Conservation (phyloP, 2,797 vertebrate genomes). For the Leptodactylus fallax region DNA sequence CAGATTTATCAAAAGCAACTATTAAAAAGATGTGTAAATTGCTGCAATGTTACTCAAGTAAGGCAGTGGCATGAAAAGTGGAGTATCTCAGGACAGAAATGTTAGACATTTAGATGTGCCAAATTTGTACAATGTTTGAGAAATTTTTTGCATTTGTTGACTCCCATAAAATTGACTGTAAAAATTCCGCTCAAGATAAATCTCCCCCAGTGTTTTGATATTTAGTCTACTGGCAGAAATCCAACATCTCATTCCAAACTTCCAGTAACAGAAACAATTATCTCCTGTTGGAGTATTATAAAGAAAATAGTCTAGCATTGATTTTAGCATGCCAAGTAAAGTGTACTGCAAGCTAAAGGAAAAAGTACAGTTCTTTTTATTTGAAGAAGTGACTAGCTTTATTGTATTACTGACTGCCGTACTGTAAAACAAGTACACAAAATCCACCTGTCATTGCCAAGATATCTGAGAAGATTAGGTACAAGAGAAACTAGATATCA, state of each 20-base stretch:
- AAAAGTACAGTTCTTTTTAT: background rate
- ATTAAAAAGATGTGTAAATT: no score
- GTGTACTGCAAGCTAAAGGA: background rate
- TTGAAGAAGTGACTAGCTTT: background rate
- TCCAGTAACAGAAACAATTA: no score
- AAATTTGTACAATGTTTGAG: no score
- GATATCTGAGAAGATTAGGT: background rate
- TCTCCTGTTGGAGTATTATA: background rate
- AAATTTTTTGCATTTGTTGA: no score
- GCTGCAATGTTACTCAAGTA: no score
- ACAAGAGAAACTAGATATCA: background rate
- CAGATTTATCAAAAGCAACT: no score
- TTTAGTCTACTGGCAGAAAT: background rate
- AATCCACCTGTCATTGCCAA: background rate
- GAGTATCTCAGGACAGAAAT: no score
- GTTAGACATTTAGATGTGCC: no score
- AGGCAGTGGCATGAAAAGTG: no score
- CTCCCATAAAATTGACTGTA: no score
- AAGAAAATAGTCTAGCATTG: background rate
- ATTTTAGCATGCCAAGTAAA: background rate
- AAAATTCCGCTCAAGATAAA: no score
- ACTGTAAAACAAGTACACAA: background rate
- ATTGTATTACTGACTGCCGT: background rate
- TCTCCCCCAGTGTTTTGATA: background rate
- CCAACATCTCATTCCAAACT: no score